A percentile compares a stretch with the other conserved stretches of the same genome.
Evolutionary conservation across 1,140 invertebrate species (phyloP).

Genomic region (Theocolax elegans): DNA sequence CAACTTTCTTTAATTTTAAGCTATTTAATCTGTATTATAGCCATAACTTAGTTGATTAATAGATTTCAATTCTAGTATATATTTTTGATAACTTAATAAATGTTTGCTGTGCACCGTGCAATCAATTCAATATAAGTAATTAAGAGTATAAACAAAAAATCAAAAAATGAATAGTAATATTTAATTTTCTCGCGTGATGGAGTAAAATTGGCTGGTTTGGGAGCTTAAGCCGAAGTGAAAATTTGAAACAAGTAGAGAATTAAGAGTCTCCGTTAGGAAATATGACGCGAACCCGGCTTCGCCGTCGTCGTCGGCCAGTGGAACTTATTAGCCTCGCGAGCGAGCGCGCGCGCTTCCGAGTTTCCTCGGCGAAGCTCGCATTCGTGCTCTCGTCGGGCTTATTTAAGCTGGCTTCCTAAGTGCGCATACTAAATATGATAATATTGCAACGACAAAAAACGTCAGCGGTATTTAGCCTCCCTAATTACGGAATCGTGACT

Average conservation of each 20-base stretch:
- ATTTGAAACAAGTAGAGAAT: constrained; percentile 31
- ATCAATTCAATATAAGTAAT: no score
- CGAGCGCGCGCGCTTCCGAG: no score
- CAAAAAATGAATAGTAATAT: no score
- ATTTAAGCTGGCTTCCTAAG: constrained; percentile 67
- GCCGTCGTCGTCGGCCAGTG: constrained; percentile 51
- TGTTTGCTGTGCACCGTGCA: no score
- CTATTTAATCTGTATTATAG: no score
- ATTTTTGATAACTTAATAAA: no score
- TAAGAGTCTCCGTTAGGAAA: constrained; percentile 55
- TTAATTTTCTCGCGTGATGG: no score
- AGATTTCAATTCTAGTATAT: no score
- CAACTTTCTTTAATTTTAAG: no score
- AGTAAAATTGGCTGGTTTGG: not conserved
- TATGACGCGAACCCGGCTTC: constrained; percentile 54
- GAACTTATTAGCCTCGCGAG: constrained; percentile 66
- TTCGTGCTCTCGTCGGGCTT: constrained; percentile 54
- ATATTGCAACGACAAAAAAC: constrained; percentile 68
- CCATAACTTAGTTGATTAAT: no score
- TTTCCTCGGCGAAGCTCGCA: constrained; percentile 54
- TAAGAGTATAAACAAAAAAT: no score
- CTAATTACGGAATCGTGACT: constrained; percentile 69
- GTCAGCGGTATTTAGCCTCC: constrained; percentile 66
- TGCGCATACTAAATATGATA: constrained; percentile 69
- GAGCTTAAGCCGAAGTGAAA: constrained; percentile 12